Evolutionary conservation across 2,113 vertebrate species (phyloP).

Genomic region (Buteo buteo): DNA sequence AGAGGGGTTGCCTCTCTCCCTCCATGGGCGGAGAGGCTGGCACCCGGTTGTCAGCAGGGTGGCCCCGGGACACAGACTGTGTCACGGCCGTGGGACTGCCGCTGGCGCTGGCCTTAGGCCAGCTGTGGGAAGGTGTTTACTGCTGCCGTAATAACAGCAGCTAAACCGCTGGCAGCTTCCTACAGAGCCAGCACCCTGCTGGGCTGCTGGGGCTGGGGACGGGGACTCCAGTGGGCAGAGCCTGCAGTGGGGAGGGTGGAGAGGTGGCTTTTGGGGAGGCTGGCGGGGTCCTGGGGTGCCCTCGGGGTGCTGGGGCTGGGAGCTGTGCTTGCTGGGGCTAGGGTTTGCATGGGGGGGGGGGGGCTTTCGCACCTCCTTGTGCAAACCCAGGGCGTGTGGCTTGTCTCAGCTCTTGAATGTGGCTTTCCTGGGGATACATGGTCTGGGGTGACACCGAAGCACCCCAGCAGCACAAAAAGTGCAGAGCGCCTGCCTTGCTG

Average conservation of each 20-base stretch:
- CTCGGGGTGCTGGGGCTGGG: not conserved
- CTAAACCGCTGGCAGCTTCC: not conserved
- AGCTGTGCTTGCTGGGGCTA: not conserved
- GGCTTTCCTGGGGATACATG: rapidly evolving
- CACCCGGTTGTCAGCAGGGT: not conserved
- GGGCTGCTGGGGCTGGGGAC: not conserved
- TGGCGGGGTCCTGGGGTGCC: not conserved
- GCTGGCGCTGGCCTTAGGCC: not conserved
- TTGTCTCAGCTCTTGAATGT: rapidly evolving
- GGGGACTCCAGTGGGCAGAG: not conserved
- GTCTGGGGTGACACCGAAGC: not conserved
- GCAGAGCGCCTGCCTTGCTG: not conserved
- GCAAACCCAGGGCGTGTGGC: not conserved
- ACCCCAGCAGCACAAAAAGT: not conserved
- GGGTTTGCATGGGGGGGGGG: not conserved
- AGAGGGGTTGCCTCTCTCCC: not conserved
- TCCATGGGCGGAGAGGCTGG: not conserved
- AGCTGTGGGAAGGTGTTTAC: not conserved
- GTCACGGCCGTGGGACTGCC: not conserved
- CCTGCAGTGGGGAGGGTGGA: not conserved
- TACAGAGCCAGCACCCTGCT: not conserved
- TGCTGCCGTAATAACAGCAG: not conserved
- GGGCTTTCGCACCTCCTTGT: not conserved
- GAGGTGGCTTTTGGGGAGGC: not conserved
- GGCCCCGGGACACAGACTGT: not conserved